phyloP scores from a whole-genome alignment of 2,797 vertebrate genomes.

The Mionectes olivaceus region DNA sequence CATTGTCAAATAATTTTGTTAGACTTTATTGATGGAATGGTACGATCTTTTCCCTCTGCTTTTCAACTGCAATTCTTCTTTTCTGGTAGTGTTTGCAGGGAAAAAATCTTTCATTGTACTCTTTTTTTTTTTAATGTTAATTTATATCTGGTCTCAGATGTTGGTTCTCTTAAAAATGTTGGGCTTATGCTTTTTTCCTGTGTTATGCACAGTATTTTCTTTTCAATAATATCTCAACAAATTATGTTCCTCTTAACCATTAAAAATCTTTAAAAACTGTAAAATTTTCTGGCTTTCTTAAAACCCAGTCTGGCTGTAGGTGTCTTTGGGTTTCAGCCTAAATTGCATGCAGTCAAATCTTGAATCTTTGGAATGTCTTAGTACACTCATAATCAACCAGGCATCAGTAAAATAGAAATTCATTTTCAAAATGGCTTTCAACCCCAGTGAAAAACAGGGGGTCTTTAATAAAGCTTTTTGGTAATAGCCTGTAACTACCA shows the following conservation, averaged over 20 bases:
- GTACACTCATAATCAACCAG: not conserved
- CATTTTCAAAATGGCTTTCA: not conserved
- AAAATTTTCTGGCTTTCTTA: not conserved
- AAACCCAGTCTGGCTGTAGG: not conserved
- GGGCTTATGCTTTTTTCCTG: not conserved
- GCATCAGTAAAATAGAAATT: not conserved
- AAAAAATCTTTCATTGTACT: not conserved
- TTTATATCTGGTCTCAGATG: not conserved
- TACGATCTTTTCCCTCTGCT: not conserved
- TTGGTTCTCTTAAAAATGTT: not conserved
- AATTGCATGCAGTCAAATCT: not conserved
- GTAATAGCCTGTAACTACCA: not conserved
- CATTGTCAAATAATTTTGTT: slow-evolving; percentile 26
- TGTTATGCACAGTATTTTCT: not conserved
- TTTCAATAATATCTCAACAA: not conserved
- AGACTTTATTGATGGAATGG: not conserved
- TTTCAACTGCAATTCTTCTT: not conserved
- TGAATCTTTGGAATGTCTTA: not conserved
- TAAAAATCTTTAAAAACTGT: not conserved
- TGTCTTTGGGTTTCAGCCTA: not conserved
- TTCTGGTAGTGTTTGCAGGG: not conserved
- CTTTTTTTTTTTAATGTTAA: not conserved
- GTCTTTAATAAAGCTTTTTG: not conserved
- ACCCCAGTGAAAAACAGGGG: not conserved
- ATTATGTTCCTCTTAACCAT: not conserved